Conservation (phyloP, 1,140 invertebrate genomes). For the Metaphire vulgaris region DNA sequence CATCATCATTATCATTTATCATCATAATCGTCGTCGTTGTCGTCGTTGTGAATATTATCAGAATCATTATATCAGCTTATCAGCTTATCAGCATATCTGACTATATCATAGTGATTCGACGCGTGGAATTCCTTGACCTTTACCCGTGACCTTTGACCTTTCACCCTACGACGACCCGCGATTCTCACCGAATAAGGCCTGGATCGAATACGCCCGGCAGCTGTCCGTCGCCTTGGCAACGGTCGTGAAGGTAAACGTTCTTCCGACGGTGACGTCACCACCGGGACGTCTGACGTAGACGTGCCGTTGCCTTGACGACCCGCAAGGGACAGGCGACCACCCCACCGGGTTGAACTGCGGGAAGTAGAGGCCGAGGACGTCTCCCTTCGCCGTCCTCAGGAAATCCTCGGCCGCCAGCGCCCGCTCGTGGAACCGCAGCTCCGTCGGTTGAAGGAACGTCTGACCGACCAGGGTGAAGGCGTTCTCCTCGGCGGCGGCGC, state of each 20-base stretch:
- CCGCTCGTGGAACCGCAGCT: conserved; percentile 25
- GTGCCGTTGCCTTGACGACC: background rate
- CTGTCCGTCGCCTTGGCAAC: background rate
- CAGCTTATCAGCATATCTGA: too few relatives aligned
- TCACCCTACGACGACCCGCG: too few relatives aligned
- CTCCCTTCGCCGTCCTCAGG: conserved; percentile 13
- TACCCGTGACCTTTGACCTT: too few relatives aligned
- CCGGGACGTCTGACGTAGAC: background rate
- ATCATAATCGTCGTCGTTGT: too few relatives aligned
- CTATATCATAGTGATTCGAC: too few relatives aligned
- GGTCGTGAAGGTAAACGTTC: background rate
- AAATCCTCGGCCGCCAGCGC: background rate
- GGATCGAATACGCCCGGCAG: background rate
- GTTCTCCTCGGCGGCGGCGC: background rate
- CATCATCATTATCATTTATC: too few relatives aligned
- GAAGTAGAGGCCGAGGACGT: conserved; percentile 29
- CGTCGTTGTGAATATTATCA: too few relatives aligned
- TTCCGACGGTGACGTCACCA: background rate
- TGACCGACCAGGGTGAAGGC: conserved; percentile 24
- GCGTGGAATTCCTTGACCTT: too few relatives aligned
- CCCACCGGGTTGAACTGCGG: conserved; percentile 19
- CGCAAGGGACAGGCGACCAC: conserved; percentile 19
- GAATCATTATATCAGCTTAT: too few relatives aligned
- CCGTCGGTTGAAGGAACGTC: conserved; percentile 24
- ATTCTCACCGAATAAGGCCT: background rate